These are phyloP conservation scores for Spilarctia lutea DNA, from an alignment of 2,888 invertebrate species.

Conservation along the genomic window DNA sequence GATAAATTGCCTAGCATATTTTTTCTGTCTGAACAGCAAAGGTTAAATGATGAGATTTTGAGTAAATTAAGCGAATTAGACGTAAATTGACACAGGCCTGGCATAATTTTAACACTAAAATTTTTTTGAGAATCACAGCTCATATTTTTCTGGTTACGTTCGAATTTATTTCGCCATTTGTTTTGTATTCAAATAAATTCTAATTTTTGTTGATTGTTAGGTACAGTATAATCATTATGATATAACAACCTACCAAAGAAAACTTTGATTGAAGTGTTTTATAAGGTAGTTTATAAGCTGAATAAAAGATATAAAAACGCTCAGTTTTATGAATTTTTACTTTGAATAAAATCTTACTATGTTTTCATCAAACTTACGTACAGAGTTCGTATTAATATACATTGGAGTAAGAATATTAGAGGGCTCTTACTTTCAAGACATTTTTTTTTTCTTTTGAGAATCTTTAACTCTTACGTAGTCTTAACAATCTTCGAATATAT, in stretches of 20 bases:
- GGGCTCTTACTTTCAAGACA: constrained; percentile 21
- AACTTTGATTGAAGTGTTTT: not conserved
- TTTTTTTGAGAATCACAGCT: not conserved
- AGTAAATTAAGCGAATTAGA: constrained; percentile 7
- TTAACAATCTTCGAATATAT: constrained; percentile 36
- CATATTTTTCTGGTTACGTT: not conserved
- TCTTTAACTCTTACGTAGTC: constrained; percentile 29
- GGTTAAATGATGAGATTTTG: not conserved
- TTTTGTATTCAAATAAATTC: not conserved
- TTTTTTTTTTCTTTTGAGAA: constrained; percentile 28
- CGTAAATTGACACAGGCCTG: not conserved
- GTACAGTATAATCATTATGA: not conserved
- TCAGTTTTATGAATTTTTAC: constrained; percentile 12
- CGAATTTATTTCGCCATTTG: not conserved
- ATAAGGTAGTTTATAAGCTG: not conserved
- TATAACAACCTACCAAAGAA: not conserved
- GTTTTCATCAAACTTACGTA: constrained; percentile 3
- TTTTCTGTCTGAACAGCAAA: not conserved
- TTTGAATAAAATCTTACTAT: constrained; percentile 8
- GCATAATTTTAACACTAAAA: not conserved
- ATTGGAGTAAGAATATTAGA: not conserved
- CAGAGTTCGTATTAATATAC: constrained; percentile 11
- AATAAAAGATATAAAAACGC: not conserved
- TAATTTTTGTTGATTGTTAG: not conserved
- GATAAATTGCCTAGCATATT: constrained; percentile 19